These are phyloP conservation scores for Microcebus griseorufus DNA, from an alignment of 2,113 vertebrate genomes.

Conservation along the genomic window DNA sequence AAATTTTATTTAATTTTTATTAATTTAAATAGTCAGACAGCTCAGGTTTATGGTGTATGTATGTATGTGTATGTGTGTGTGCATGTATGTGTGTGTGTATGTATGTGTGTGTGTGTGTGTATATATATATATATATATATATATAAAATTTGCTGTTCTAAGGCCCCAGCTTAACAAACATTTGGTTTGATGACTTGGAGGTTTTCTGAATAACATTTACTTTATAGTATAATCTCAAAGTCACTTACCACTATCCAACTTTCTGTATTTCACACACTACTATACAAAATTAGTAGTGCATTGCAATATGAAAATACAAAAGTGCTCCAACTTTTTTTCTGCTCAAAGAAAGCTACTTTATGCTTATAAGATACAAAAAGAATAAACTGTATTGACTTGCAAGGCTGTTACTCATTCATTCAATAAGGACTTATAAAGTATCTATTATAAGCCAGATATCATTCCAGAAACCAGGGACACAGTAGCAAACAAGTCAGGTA, in stretches of 20 bases:
- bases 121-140: no score
- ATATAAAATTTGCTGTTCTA: not conserved
- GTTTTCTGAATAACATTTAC: not conserved
- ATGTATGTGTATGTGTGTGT: not conserved
- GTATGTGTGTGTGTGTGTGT: no score
- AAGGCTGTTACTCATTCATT: not conserved
- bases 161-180: not conserved
- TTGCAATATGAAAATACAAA: not conserved
- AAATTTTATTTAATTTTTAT: not conserved
- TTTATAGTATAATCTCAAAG: not conserved
- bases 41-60: not conserved
- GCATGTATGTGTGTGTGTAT: fast-evolving
- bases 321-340: not conserved
- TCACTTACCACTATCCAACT: not conserved
- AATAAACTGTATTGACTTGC: not conserved
- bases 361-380: not conserved
- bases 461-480: not conserved
- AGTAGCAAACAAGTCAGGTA: not conserved
- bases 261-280: not conserved
- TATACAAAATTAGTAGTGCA: not conserved
- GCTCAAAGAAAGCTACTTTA: not conserved
- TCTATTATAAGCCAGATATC: not conserved
- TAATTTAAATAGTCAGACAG: not conserved
- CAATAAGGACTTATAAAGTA: not conserved
- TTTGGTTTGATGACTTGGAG: not conserved